Base-by-base conservation (phyloP, 2,797 vertebrate species). In the Muscicapa striata region DNA sequence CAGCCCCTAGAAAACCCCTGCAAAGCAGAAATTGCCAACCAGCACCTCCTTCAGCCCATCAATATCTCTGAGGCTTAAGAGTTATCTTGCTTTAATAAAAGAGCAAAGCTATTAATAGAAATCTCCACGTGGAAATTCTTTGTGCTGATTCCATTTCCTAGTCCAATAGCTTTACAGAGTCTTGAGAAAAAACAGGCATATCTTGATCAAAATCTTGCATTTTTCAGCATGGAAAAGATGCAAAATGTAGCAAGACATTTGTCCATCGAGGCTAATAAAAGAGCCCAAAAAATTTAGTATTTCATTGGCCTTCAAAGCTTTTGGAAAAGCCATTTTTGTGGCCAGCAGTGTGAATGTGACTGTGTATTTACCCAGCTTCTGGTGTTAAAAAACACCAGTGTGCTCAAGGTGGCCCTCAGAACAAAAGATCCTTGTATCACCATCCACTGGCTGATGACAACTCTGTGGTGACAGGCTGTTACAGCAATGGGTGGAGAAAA, bases 241-340 rank as follows among this genome's bases (percentile, higher is more conserved):
- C 21, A 24, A 93, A 64, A 29, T 3, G 0, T 16, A 69, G 43
- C n/a, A 83, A 83, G 72, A 19, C 1, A 11, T 55, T 72, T 82
- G 3, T 29, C 6, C 24, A 43, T 5, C 13, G 4, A 54, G 17
- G 16, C 5, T 80, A 80, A 51, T 41, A 61, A 77, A 63, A 77
- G 5, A 48, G 18, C 5, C 10, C 1, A 23, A 51, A 88, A 90
- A 49, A 59, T 5, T 0, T 14, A 5, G 1, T 10, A 20, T 38
- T 79, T 70, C 8, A 14, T 4, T 69, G 23, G 10, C 12, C n/a
- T 75, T 58, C 68, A 54, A 75, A 16, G 26, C 46, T 38, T 88
- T 73, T 73, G 55, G 29, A 82, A 54, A 91, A 77, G n/a, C 26
- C 26, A 41, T 19, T 69, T 19, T 34, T 32, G 11, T 8, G n/a